A percentile compares a stretch with the other conserved stretches of the same genome.
phyloP scores from a whole-genome alignment of 1,140 invertebrate species.

The Eulimnadia texana region DNA sequence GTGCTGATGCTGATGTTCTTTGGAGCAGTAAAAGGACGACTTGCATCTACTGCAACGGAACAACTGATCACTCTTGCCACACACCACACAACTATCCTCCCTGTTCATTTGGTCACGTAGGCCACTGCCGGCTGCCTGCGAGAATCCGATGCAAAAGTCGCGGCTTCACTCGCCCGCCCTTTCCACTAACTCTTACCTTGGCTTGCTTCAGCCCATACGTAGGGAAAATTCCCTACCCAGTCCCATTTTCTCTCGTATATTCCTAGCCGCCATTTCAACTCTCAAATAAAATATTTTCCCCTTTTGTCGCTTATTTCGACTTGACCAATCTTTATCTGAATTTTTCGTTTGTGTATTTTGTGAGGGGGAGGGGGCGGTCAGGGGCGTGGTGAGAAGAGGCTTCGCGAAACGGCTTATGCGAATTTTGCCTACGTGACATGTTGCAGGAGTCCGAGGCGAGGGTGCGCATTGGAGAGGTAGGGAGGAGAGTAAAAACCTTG shows the following conservation, averaged over 20 bases:
- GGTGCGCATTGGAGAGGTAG: too few relatives aligned
- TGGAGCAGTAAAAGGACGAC: slow-evolving; percentile 55
- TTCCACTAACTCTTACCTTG: neutral
- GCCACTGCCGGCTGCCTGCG: slow-evolving; percentile 5
- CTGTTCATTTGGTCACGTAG: slow-evolving; percentile 15
- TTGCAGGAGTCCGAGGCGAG: neutral
- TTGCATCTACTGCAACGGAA: slow-evolving; percentile 56
- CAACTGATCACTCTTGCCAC: slow-evolving; percentile 47
- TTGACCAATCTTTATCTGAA: neutral
- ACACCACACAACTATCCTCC: slow-evolving; percentile 35
- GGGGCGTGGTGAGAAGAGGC: neutral
- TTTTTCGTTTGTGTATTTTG: neutral
- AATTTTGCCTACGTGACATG: neutral
- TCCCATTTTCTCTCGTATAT: neutral
- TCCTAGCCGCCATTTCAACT: neutral
- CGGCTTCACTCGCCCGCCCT: neutral
- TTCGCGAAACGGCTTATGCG: neutral
- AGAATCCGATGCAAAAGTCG: neutral
- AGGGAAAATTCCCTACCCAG: neutral
- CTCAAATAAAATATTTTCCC: neutral
- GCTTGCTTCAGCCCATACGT: neutral
- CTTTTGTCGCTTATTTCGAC: too few relatives aligned
- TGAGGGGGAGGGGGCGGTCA: too few relatives aligned
- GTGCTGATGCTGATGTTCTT: slow-evolving; percentile 56
- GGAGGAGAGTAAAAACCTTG: too few relatives aligned